These are phyloP conservation scores for Morpho helenor DNA, from an alignment of 2,888 invertebrate species.

Conservation along the genomic window DNA sequence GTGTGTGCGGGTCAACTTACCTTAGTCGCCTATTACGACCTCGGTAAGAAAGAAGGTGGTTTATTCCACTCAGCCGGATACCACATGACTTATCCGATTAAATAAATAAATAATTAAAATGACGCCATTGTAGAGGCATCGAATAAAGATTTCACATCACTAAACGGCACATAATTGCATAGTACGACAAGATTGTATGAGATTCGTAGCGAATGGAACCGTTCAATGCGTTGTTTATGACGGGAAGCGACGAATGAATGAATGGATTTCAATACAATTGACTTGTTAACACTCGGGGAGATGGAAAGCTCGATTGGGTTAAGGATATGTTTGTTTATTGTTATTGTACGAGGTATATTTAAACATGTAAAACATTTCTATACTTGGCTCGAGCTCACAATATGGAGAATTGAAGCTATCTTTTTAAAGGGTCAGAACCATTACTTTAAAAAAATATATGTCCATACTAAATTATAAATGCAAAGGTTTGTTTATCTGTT, in stretches of 20 bases:
- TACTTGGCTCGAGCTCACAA: too few species aligned
- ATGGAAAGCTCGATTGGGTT: conserved; percentile 21
- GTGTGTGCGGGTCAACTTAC: too few species aligned
- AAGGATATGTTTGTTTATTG: conserved; percentile 17
- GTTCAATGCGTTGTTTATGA: conserved; percentile 33
- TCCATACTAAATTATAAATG: too few species aligned
- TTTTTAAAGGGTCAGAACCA: too few species aligned
- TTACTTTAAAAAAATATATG: too few species aligned
- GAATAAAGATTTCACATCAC: conserved; percentile 20
- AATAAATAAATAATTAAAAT: background rate
- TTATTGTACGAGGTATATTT: conserved; percentile 1
- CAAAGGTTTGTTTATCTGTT: too few species aligned
- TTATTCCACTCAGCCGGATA: too few species aligned
- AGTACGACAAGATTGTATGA: conserved; percentile 27
- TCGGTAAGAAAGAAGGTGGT: too few species aligned
- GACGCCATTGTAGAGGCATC: conserved; percentile 14
- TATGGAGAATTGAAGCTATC: too few species aligned
- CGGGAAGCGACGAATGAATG: conserved; percentile 42
- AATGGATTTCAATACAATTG: conserved; percentile 44
- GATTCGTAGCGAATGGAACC: conserved; percentile 26
- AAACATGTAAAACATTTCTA: too few species aligned
- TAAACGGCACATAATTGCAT: conserved; percentile 29
- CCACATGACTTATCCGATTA: too few species aligned
- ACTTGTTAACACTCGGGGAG: conserved; percentile 49
- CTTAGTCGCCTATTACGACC: too few species aligned